Evolutionary conservation across 2,113 vertebrate genomes (phyloP), one percentile per base, ranked within the genome.

Genomic region (Antechinus flavipes): DNA sequence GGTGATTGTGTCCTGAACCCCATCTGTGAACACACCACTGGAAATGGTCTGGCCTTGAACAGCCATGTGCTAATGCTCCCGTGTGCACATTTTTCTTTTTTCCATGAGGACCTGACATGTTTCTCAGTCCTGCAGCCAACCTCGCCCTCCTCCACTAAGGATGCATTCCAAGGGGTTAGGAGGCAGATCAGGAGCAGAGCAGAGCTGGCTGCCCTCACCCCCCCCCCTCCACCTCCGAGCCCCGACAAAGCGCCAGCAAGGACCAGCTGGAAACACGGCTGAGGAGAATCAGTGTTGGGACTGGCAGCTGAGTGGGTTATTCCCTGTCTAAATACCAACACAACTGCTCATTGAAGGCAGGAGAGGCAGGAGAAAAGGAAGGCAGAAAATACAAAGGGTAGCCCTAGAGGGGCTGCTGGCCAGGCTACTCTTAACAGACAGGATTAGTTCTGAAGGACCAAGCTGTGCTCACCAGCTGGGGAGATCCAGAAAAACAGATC

Each of bases 201-300:
- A 97, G 97, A 97, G 95, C 96, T 95, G 97, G 98, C 97, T 97
- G 94, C 91, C 49, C 19, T 84, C 53, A 96, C 91, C 22, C 8
- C 19, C 2, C n/a, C 68, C 92, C 14, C 10, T 1, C 68, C 68
- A 42, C 19, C 68, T 42, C 68, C 68, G 42, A 23, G 50, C 56
- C 90, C 93, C 27, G 46, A 92, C 3, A 22, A 56, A 42, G 92
- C 68, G 91, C 93, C 94, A 56, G 96, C 96, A 98, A 98, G 97
- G 97, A 94, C 98, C 98, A 97, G 97, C 96, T 96, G 96, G 98
- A 97, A 98, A 97, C 96, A 97, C 96, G 96, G 97, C 96, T 98
- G 96, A 97, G 84, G 0, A 55, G 98, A 93, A 95, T 30, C 94
- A 97, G 94, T 97, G 91, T 95, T 98, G 96, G 97, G 98, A 98